Base-by-base conservation (phyloP, 2,797 vertebrate genomes). In the Coendou prehensilis region DNA sequence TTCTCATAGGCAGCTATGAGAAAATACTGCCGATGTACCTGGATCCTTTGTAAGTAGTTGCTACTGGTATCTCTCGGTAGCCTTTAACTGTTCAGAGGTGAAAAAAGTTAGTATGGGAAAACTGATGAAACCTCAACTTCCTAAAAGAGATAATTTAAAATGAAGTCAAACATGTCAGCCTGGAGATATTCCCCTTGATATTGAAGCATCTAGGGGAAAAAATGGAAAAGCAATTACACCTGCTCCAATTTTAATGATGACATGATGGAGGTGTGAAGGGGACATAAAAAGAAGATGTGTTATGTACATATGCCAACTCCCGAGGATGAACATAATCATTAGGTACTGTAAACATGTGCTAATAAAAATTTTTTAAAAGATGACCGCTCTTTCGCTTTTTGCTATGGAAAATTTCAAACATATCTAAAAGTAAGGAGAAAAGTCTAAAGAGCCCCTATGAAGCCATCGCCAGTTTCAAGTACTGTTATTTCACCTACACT, bases 321-420 rank as follows among this genome's bases (percentile, higher is more conserved):
- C 26, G 45, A 17, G 5, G 73, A 17, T 50, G 45, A 50, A 15
- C 4, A 10, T 15, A 50, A 50, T 50, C 73, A 50, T 67, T 17
- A n/a, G 17, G 26, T 47, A 47, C 45, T 76, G 45, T 30, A 26
- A 17, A 30, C 45, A 28, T 6, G 45, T 30, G 45, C 73, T 50
- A 3, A 15, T 50, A 28, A 47, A 50, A 50, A 47, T 28, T 30
- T 50, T 5, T n/a, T 20, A 79, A 79, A 52, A 56, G 47, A 47
- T 64, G 79, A n/a, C 22, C 47, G 45, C 37, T 23, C 47, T 78
- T 80, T 30, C 56, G 37, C 33, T 71, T 91, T 89, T 81, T 76
- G 63, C 71, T 80, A 87, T 30, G 26, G 76, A 86, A 92, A 73
- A 76, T 89, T 78, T 87, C 47, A 87, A 89, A 89, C 45, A 52